Base-by-base conservation (phyloP, 2,113 vertebrate genomes). In the Pachycephala philippinensis region DNA sequence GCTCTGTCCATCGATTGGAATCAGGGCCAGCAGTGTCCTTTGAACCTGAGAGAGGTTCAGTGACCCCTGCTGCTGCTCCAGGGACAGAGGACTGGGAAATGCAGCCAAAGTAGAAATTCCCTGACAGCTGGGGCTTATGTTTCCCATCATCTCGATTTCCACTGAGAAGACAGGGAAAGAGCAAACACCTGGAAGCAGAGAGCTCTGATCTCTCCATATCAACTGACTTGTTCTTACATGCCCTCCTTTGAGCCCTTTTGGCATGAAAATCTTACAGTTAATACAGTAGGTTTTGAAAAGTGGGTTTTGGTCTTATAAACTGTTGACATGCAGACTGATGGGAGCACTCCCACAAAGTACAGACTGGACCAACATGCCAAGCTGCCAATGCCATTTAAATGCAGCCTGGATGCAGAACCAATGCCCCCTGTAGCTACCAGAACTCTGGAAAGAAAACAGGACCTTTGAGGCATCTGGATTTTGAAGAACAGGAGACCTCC, bases 121-220 rank as follows among this genome's bases (percentile, higher is more conserved):
- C 0, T 11, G 8, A 56, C 44, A 54, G 26, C 33, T 24, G 19
- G 33, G 47, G 15, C 26, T 94, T 14, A 18, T 1, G 0, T 12
- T 80, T n/a, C 63, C 14, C 49, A 72, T 17, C 9, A 14, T 7
- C 39, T 33, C 4, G 3, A 37, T 20, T 61, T 33, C 31, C 31
- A 40, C 19, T 10, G 64, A 30, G 47, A 59, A 60, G 35, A 64
- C 35, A 9, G 16, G 14, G 28, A 37, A 63, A 37, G 22, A 81
- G 19, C 64, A 66, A 89, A 53, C 24, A 45, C 1, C 52, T 60
- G 27, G 3, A 16, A 70, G 45, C 8, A 1, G 42, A 40, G 39
- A 76, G 72, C 37, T 66, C 23, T 2, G 1, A 7, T 57, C 57
- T 44, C 37, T 68, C 47, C 18, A 0, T 7, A 56, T 15, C 56